Percentiles rank a stretch among this genome's conserved stretches.
phyloP scores from a whole-genome alignment of 1,140 invertebrate species.

The Drosophila yakuba region DNA sequence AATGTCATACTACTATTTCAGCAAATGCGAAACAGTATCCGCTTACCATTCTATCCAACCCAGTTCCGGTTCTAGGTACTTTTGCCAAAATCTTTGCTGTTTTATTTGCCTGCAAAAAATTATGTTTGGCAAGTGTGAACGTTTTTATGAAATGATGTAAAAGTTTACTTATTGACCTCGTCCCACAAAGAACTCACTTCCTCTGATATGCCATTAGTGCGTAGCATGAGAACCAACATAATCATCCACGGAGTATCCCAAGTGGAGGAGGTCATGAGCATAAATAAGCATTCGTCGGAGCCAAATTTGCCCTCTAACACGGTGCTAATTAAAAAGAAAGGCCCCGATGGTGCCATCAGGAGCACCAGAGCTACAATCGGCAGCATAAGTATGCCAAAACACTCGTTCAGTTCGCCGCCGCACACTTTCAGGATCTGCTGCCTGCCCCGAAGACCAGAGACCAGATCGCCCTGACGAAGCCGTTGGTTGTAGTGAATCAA shows the following conservation, averaged over 20 bases:
- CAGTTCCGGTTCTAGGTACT: slow-evolving; percentile 66
- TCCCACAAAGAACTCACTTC: slow-evolving; percentile 53
- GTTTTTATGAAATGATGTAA: background rate
- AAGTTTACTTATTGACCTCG: background rate
- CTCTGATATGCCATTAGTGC: slow-evolving; percentile 48
- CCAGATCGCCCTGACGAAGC: slow-evolving; percentile 4
- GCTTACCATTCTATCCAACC: slow-evolving; percentile 71
- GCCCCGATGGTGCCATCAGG: slow-evolving; percentile 51
- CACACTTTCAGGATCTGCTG: slow-evolving; percentile 31
- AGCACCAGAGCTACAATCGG: slow-evolving; percentile 59
- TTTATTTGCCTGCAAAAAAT: slow-evolving; percentile 72
- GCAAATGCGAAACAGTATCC: background rate
- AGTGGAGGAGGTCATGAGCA: slow-evolving; percentile 18
- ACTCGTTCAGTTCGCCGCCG: slow-evolving; percentile 41
- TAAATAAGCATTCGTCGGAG: background rate
- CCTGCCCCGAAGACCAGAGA: slow-evolving; percentile 14
- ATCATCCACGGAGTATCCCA: slow-evolving; percentile 60
- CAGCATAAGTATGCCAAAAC: slow-evolving; percentile 57
- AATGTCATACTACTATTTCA: too few species aligned
- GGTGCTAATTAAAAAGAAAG: slow-evolving; percentile 56
- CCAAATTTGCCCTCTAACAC: slow-evolving; percentile 56
- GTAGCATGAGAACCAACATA: slow-evolving; percentile 54
- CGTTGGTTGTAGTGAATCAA: slow-evolving; percentile 36
- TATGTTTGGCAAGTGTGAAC: background rate
- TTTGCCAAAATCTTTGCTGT: slow-evolving; percentile 75